These are phyloP conservation scores for Centruroides sculpturatus DNA, from an alignment of 1,140 invertebrate species.

Conservation along the genomic window DNA sequence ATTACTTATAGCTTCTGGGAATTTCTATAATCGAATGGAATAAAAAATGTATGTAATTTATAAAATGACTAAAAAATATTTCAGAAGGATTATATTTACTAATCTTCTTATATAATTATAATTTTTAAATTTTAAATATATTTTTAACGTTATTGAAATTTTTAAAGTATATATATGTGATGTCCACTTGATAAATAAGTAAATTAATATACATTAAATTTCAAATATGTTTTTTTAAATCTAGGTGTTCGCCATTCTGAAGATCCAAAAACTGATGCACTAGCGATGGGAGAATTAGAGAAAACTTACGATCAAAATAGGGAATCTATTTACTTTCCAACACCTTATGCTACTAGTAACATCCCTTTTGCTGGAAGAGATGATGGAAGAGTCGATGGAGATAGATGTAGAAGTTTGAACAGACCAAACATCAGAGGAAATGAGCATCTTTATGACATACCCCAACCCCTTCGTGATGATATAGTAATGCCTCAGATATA, in stretches of 20 bases:
- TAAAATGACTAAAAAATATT: no score
- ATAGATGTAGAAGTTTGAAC: constrained; percentile 11
- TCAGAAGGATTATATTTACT: no score
- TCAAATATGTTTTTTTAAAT: no score
- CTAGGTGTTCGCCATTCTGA: constrained; percentile 10
- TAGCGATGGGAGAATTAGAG: constrained; percentile 13
- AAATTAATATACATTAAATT: no score
- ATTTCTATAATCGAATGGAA: no score
- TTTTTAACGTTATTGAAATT: no score
- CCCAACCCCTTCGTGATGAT: constrained; percentile 13
- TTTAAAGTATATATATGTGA: no score
- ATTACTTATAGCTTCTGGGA: no score
- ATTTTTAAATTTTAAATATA: no score
- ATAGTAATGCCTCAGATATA: constrained; percentile 1
- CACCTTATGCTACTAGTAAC: constrained; percentile 7
- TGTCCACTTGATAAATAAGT: no score
- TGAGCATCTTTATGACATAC: constrained; percentile 13
- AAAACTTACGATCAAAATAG: constrained; percentile 11
- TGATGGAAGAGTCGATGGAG: constrained; percentile 6
- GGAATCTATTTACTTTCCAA: constrained; percentile 11
- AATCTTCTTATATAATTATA: no score
- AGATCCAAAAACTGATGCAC: constrained; percentile 8
- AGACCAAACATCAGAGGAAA: constrained; percentile 4
- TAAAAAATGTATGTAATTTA: no score
- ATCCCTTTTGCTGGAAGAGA: constrained; percentile 8